Evolutionary conservation across 1,140 invertebrate genomes (phyloP).

Genomic region (Centruroides sculpturatus): DNA sequence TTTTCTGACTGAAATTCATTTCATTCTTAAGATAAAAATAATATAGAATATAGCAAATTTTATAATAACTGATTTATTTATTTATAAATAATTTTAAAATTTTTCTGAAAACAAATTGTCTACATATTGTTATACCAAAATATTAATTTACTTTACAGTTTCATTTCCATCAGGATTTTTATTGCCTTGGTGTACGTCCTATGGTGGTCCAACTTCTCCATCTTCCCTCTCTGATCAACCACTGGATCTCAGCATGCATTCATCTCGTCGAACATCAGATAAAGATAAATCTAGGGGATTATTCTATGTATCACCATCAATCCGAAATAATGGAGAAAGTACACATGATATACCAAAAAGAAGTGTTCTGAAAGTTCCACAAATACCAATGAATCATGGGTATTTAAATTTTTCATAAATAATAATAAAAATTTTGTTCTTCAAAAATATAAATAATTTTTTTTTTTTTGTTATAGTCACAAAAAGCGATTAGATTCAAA

Average conservation of each 20-base stretch:
- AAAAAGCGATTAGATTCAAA: slow-evolving; percentile 13
- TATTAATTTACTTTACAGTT: slow-evolving; percentile 36
- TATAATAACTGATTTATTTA: too few relatives aligned
- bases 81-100: too few relatives aligned
- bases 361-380: slow-evolving; percentile 28
- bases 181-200: slow-evolving; percentile 7
- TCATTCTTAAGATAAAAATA: too few relatives aligned
- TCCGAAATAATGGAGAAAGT: slow-evolving; percentile 8
- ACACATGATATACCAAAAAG: slow-evolving; percentile 12
- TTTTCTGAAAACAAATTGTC: too few relatives aligned
- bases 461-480: slow-evolving; percentile 8
- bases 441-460: slow-evolving; percentile 1
- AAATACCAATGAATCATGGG: slow-evolving; percentile 24
- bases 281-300: slow-evolving; percentile 39
- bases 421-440: slow-evolving; percentile 2
- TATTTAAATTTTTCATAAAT: slow-evolving; percentile 12
- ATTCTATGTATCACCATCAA: slow-evolving; percentile 27
- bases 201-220: slow-evolving; percentile 6
- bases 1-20: too few relatives aligned
- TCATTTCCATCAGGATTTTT: slow-evolving; percentile 19
- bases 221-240: slow-evolving; percentile 19
- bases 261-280: slow-evolving; percentile 35
- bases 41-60: too few relatives aligned
- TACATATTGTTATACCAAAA: background rate
- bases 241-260: slow-evolving; percentile 27